These are phyloP conservation scores for Columbina picui DNA, from an alignment of 2,113 vertebrate genomes.

Conservation along the genomic window DNA sequence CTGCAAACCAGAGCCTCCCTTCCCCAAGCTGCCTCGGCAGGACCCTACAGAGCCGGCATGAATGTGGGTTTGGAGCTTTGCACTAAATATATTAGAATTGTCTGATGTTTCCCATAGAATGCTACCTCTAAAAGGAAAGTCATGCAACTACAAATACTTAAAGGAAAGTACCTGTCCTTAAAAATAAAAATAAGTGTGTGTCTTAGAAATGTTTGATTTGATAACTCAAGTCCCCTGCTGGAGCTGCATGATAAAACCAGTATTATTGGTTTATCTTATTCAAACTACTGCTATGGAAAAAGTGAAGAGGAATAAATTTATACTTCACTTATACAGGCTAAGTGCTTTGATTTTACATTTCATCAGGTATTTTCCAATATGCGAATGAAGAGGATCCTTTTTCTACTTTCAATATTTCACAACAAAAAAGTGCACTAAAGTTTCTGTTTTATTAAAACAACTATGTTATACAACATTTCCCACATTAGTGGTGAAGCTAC, in stretches of 20 bases:
- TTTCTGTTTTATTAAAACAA: neutral
- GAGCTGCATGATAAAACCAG: neutral
- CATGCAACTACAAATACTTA: neutral
- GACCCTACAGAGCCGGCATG: neutral
- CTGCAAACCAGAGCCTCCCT: neutral
- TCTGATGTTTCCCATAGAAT: neutral
- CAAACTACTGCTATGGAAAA: neutral
- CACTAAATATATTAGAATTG: neutral
- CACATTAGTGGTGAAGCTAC: neutral
- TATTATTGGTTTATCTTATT: neutral
- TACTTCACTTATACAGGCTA: neutral
- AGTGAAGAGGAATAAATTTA: neutral
- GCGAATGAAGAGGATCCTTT: neutral
- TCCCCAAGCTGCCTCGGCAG: accelerated
- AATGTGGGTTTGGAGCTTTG: neutral
- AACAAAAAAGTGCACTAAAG: neutral
- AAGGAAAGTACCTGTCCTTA: neutral
- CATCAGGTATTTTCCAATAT: neutral
- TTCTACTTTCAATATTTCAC: neutral
- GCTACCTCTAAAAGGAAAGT: neutral
- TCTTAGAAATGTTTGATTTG: neutral
- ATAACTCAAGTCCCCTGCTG: neutral
- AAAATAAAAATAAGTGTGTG: neutral
- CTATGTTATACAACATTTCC: neutral
- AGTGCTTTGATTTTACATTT: neutral